These are phyloP conservation scores for Hemiscyllium ocellatum DNA, from an alignment of 2,113 vertebrate species.

Conservation along the genomic window DNA sequence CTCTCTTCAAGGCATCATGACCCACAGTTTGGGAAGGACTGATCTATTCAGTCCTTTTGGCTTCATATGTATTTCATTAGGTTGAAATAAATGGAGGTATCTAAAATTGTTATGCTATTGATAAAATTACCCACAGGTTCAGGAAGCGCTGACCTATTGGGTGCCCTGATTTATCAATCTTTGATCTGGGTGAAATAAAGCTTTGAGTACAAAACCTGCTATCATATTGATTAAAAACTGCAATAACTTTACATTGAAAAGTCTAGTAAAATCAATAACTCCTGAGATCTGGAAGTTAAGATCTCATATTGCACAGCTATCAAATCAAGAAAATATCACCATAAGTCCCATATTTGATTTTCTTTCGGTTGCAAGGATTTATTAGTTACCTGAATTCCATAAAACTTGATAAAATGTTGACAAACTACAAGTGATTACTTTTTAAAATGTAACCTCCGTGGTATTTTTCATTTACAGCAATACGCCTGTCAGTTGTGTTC, in stretches of 20 bases:
- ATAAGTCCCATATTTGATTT: too few species aligned
- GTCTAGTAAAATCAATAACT: background rate
- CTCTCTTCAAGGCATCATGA: too few species aligned
- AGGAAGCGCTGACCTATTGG: too few species aligned
- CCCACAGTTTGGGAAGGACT: too few species aligned
- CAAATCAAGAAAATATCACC: background rate
- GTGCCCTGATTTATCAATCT: background rate
- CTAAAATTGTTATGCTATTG: background rate
- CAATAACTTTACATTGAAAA: background rate
- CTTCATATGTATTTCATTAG: too few species aligned
- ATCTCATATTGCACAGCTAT: background rate
- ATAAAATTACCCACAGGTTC: background rate
- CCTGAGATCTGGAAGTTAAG: background rate
- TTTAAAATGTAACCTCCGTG: background rate
- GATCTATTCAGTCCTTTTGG: background rate
- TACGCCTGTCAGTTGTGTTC: slow-evolving; percentile 60
- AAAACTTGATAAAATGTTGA: background rate
- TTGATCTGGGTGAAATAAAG: background rate
- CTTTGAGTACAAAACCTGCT: background rate
- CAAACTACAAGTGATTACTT: background rate
- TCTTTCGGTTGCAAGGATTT: background rate
- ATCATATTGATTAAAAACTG: background rate
- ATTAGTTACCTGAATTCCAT: background rate
- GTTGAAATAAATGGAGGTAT: too few species aligned
- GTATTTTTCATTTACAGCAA: background rate